Conservation (phyloP, 1,140 invertebrate genomes). For the Stegodyphus dumicola region DNA sequence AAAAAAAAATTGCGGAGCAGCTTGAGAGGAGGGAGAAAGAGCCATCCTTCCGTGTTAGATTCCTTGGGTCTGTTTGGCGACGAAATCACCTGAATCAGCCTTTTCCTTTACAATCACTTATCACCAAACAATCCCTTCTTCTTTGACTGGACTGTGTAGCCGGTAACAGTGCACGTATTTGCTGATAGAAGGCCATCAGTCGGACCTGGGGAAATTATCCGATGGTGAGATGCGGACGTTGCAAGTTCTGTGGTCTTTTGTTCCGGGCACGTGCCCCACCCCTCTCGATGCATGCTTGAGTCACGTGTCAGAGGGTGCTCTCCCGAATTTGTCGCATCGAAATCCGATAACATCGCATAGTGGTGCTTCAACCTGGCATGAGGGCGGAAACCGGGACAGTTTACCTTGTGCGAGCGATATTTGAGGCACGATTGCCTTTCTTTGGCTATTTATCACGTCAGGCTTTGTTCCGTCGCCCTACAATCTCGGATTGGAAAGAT, state of each 20-base stretch:
- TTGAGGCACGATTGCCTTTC: too few relatives aligned
- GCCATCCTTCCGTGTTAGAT: neutral
- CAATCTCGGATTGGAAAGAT: too few relatives aligned
- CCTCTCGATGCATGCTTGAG: conserved; percentile 5
- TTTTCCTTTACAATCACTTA: conserved; percentile 11
- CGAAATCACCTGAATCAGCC: conserved; percentile 4
- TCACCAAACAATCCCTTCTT: conserved; percentile 29
- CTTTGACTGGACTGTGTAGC: conserved; percentile 1
- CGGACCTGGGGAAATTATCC: neutral
- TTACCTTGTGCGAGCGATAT: too few relatives aligned
- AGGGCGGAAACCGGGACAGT: too few relatives aligned
- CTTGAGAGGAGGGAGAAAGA: neutral
- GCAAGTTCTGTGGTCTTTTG: conserved; percentile 17
- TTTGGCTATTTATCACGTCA: too few relatives aligned
- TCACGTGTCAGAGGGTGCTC: conserved; percentile 23
- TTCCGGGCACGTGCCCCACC: conserved; percentile 28
- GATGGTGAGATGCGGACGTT: neutral
- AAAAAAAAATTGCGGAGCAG: neutral
- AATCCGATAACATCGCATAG: neutral
- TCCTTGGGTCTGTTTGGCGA: conserved; percentile 9
- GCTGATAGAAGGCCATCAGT: conserved; percentile 14
- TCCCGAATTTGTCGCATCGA: neutral
- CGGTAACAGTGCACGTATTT: conserved; percentile 39
- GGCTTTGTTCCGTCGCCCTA: too few relatives aligned
- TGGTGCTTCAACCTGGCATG: too few relatives aligned